A percentile compares a stretch with the other conserved stretches of the same genome.
Evolutionary conservation across 2,888 invertebrate genomes (phyloP).

Genomic region (Papilio protenor): DNA sequence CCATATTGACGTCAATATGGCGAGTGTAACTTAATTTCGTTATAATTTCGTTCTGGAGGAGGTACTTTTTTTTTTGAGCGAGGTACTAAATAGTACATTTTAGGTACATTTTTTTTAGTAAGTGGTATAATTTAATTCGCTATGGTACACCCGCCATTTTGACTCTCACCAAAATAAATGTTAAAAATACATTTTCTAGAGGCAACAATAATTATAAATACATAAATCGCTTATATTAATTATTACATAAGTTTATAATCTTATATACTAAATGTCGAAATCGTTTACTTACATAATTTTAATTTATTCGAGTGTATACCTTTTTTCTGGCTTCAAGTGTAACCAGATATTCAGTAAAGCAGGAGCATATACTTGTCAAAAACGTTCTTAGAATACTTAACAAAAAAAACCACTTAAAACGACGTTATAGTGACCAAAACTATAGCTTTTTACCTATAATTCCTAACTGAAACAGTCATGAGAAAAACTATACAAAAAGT

Average conservation of each 20-base stretch:
- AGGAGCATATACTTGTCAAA: neutral
- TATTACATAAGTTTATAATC: conserved; percentile 36
- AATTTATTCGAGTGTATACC: conserved; percentile 41
- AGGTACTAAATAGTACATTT: too few relatives aligned
- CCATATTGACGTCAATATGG: too few relatives aligned
- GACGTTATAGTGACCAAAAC: neutral
- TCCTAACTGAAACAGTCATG: neutral
- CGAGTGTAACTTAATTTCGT: too few relatives aligned
- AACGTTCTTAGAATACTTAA: neutral
- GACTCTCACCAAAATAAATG: neutral
- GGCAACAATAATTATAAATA: conserved; percentile 1
- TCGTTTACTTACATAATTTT: conserved; percentile 41
- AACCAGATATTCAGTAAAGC: conserved; percentile 12
- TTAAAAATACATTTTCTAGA: neutral
- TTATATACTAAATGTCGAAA: conserved; percentile 47
- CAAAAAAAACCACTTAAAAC: neutral
- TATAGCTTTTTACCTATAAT: neutral
- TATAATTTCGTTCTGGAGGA: too few relatives aligned
- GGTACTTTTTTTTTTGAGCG: too few relatives aligned
- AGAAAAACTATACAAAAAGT: too few relatives aligned
- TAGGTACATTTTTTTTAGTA: too few relatives aligned
- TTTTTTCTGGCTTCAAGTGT: neutral
- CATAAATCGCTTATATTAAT: conserved; percentile 57
- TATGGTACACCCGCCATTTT: too few relatives aligned
- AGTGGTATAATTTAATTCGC: too few relatives aligned